Base-by-base conservation (phyloP, 2,888 invertebrate species). In the Mesorhabditis belari region DNA sequence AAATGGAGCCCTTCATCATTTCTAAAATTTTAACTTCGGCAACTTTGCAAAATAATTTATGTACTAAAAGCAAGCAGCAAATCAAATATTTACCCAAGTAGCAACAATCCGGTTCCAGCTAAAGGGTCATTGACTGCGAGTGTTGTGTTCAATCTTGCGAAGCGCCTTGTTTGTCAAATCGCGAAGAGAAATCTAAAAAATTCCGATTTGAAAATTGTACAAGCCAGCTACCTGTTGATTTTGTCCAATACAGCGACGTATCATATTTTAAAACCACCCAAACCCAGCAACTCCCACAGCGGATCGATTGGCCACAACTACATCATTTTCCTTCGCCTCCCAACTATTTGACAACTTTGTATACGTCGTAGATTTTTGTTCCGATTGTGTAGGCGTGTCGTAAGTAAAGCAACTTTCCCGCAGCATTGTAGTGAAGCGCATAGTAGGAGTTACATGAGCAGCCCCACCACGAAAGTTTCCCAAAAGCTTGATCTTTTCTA, bases 301-400 rank as follows among this genome's bases (percentile, higher is more conserved):
- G 84, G 96, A 96, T 58, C 96, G 86, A 84, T 98, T 98, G 75
- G 98, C 86, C 0, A 96, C 96, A 26, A 98, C 94, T 96, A n/a
- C n/a, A n/a, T n/a, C n/a, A n/a, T n/a, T n/a, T n/a, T n/a, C n/a
- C n/a, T n/a, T n/a, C n/a, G n/a, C n/a, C n/a, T n/a, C n/a, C n/a
- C n/a, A n/a, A n/a, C n/a, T n/a, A n/a, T n/a, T n/a, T n/a, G n/a
- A n/a, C n/a, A n/a, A n/a, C n/a, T n/a, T n/a, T n/a, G n/a, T n/a
- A n/a, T n/a, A n/a, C n/a, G n/a, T n/a, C n/a, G n/a, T n/a, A n/a
- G n/a, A n/a, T n/a, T n/a, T n/a, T n/a, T n/a, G n/a, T n/a, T n/a
- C n/a, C n/a, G n/a, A n/a, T n/a, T n/a, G n/a, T n/a, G n/a, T n/a
- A n/a, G n/a, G n/a, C n/a, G n/a, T n/a, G n/a, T n/a, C n/a, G n/a